Base-by-base conservation (phyloP, 2,797 vertebrate genomes). In the Cirrhinus molitorella region DNA sequence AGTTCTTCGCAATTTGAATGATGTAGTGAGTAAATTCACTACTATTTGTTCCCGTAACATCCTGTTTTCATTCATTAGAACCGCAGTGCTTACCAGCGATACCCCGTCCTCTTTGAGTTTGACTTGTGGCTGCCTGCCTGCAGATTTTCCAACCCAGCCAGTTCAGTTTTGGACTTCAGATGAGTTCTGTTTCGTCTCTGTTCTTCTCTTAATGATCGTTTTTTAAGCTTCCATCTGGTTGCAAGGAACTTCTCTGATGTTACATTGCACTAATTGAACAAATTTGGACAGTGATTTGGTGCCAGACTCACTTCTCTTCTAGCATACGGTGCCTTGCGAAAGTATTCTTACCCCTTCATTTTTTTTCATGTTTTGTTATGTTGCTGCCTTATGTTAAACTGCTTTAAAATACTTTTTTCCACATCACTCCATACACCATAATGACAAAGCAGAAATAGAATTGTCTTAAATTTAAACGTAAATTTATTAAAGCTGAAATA, bases 211-310 rank as follows among this genome's bases (percentile, higher is more conserved):
- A 91, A 91, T 73, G 85, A 77, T 83, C 68, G 67, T 85, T 87
- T 83, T 89, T 91, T 90, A 91, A 92, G 85, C 83, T 88, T 66
- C 86, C 91, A 91, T 93, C 88, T 93, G 92, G 88, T 89, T 92
- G 87, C 73, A 84, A 89, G 83, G 86, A 75, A 87, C 51, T 86
- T 83, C 81, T 89, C 88, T 90, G 87, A 89, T 88, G 87, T 91
- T 83, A 75, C 31, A 12, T 86, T 88, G 87, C 55, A 55, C 85
- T 85, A 84, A 83, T 73, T 85, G 74, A 83, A 71, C 87, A 80
- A 81, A 89, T 89, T 88, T 65, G 84, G 89, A 88, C 85, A 76
- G 3, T 51, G 80, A 67, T 73, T 67, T 79, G 37, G 51, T 83
- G 80, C 83, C 85, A 65, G n/a, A 63, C 65, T 40, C 68, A 45